Conservation (phyloP, 1,140 invertebrate genomes). For the Eumaeus atala region DNA sequence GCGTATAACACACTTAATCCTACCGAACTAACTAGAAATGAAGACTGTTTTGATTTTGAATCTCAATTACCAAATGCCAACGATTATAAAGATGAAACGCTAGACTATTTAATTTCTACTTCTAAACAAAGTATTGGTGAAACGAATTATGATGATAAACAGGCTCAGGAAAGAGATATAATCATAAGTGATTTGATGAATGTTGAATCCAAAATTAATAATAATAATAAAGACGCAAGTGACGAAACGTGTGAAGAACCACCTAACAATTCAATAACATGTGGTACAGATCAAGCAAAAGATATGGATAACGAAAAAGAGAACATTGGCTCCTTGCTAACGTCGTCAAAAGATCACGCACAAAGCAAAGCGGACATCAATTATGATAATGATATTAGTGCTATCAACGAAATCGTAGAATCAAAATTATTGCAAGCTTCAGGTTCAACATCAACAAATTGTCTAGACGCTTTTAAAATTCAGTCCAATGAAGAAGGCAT, state of each 20-base stretch:
- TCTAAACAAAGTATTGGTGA: constrained; percentile 43
- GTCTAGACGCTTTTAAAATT: constrained; percentile 16
- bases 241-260: constrained; percentile 4
- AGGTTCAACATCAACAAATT: constrained; percentile 15
- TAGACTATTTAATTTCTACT: constrained; percentile 56
- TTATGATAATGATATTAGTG: too few species aligned
- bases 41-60: constrained; percentile 55
- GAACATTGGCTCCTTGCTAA: neutral
- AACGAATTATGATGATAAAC: constrained; percentile 32
- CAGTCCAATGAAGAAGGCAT: too few species aligned
- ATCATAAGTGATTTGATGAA: constrained; percentile 65
- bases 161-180: constrained; percentile 47
- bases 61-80: constrained; percentile 44
- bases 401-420: neutral
- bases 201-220: constrained; percentile 49
- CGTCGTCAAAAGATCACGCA: too few species aligned
- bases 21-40: constrained; percentile 46
- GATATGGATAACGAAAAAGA: constrained; percentile 24
- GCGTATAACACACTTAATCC: constrained; percentile 41
- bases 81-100: constrained; percentile 53
- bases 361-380: too few species aligned
- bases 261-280: constrained; percentile 15
- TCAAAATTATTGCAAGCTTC: constrained; percentile 29
- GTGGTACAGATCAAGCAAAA: constrained; percentile 14
- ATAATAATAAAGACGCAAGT: constrained; percentile 18